Evolutionary conservation across 2,888 invertebrate genomes (phyloP).

Genomic region (Alcis repandata): DNA sequence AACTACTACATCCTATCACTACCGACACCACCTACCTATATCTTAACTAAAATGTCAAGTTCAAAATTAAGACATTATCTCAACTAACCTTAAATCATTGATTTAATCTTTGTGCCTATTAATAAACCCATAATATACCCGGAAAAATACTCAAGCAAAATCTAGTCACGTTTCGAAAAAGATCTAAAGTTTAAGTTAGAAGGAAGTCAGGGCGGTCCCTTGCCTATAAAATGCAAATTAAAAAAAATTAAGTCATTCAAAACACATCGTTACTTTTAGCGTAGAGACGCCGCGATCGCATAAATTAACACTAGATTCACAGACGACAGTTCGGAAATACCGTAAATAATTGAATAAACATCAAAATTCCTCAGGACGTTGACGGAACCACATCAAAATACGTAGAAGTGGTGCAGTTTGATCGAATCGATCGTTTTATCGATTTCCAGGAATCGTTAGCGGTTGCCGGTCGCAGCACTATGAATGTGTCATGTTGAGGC

Average conservation of each 20-base stretch:
- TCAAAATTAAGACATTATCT: slow-evolving; percentile 3
- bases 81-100: not conserved
- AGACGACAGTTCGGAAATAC: slow-evolving; percentile 61
- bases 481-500: slow-evolving; percentile 51
- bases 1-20: too few relatives aligned
- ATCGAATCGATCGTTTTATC: slow-evolving; percentile 52
- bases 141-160: slow-evolving; percentile 10
- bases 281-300: slow-evolving; percentile 58
- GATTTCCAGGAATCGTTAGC: slow-evolving; percentile 54
- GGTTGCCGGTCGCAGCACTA: slow-evolving; percentile 53
- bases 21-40: too few relatives aligned
- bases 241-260: slow-evolving; percentile 47
- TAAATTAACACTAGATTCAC: slow-evolving; percentile 70
- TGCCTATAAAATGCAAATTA: slow-evolving; percentile 50
- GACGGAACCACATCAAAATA: slow-evolving; percentile 66
- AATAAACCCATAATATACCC: slow-evolving; percentile 2
- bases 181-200: not conserved
- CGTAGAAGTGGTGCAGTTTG: slow-evolving; percentile 47
- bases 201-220: slow-evolving; percentile 19
- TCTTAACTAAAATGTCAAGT: not conserved
- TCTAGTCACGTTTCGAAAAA: slow-evolving; percentile 12
- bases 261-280: slow-evolving; percentile 61
- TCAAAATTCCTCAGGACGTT: slow-evolving; percentile 49
- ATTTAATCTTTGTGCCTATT: not conserved
- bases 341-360: slow-evolving; percentile 48